Evolutionary conservation across 2,113 vertebrate species (phyloP).

Genomic region (Microcebus jonahi): DNA sequence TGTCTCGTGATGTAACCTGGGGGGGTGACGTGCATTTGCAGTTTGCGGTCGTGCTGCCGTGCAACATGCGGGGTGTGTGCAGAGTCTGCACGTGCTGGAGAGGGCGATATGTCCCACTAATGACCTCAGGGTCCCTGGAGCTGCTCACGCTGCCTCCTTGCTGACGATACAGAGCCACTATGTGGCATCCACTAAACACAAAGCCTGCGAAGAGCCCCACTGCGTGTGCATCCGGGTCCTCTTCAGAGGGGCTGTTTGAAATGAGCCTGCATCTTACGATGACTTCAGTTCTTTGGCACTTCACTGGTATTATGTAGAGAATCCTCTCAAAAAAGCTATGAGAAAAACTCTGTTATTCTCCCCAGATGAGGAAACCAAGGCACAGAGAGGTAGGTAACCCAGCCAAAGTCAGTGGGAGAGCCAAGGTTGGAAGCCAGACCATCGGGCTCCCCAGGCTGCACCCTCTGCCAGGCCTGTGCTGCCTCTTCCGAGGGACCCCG

Average conservation of each 20-base stretch:
- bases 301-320: neutral
- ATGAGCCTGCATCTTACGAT: neutral
- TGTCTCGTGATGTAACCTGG: neutral
- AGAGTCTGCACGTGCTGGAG: neutral
- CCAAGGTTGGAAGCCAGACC: neutral
- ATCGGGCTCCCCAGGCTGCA: fast-evolving
- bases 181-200: fast-evolving
- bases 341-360: neutral
- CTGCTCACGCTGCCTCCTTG: neutral
- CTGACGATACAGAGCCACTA: neutral
- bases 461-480: too few species aligned
- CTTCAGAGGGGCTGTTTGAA: neutral
- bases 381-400: neutral
- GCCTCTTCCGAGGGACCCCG: neutral
- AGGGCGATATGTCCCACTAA: neutral
- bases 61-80: neutral
- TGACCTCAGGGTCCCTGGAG: neutral
- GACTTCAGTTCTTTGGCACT: neutral
- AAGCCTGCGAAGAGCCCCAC: neutral
- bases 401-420: neutral
- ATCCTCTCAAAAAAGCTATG: neutral
- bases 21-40: neutral
- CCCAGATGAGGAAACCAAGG: neutral
- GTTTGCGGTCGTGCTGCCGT: neutral
- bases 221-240: neutral